Evolutionary conservation across 2,888 invertebrate genomes (phyloP).

Genomic region (Lycia hirtaria): DNA sequence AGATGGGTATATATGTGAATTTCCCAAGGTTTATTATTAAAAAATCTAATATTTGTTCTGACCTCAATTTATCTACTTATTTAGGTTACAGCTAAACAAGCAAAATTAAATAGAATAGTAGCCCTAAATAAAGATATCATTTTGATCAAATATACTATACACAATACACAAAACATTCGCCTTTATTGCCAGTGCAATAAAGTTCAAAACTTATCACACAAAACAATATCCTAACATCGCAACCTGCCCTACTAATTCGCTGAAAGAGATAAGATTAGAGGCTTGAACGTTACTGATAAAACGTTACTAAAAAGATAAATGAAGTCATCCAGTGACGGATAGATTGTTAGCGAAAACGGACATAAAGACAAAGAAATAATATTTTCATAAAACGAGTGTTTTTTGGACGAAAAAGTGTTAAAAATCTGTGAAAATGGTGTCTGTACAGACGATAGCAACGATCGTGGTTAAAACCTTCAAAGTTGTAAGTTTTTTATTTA

Average conservation of each 20-base stretch:
- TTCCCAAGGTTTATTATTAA: not conserved
- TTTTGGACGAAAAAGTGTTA: slow-evolving; percentile 40
- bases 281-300: slow-evolving; percentile 67
- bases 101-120: slow-evolving; percentile 48
- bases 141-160: slow-evolving; percentile 31
- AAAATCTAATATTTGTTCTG: slow-evolving; percentile 16
- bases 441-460: slow-evolving; percentile 92
- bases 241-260: slow-evolving; percentile 80
- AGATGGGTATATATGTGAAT: not conserved
- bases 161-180: slow-evolving; percentile 19
- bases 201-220: slow-evolving; percentile 35
- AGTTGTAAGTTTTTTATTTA: slow-evolving; percentile 87
- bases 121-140: slow-evolving; percentile 42
- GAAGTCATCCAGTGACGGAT: slow-evolving; percentile 69
- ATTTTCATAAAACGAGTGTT: slow-evolving; percentile 32
- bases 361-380: slow-evolving; percentile 59
- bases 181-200: slow-evolving; percentile 37
- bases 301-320: slow-evolving; percentile 63
- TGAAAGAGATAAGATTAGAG: slow-evolving; percentile 76
- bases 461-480: slow-evolving; percentile 93
- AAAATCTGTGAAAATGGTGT: slow-evolving; percentile 88
- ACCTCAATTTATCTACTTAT: slow-evolving; percentile 20
- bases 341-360: slow-evolving; percentile 63
- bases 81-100: slow-evolving; percentile 36
- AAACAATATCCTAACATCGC: slow-evolving; percentile 46